Evolutionary conservation across 2,113 vertebrate genomes (phyloP).

Genomic region (Xiphophorus maculatus): DNA sequence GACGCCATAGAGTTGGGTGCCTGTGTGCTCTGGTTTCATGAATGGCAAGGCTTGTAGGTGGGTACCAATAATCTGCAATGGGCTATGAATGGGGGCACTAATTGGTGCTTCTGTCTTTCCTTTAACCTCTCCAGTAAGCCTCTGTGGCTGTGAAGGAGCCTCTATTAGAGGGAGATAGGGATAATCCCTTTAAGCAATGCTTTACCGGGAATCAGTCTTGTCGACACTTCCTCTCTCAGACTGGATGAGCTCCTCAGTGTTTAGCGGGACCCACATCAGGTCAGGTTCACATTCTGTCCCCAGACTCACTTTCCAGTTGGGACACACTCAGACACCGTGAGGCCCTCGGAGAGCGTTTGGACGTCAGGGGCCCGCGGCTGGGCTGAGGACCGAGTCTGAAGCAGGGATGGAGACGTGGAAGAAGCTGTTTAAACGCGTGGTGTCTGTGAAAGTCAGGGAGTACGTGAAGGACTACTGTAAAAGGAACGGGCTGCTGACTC

Average conservation of each 20-base stretch:
- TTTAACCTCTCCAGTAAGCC: constrained; percentile 55
- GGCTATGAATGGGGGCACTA: constrained; percentile 36
- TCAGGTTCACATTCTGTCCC: not conserved
- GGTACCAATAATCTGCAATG: constrained; percentile 33
- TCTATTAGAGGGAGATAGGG: constrained; percentile 36
- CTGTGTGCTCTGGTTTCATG: constrained; percentile 26
- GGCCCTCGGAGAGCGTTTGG: constrained; percentile 11
- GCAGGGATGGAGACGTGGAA: constrained; percentile 53
- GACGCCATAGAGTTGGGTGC: constrained; percentile 1
- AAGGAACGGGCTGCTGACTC: constrained; percentile 84
- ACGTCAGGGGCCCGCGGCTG: constrained; percentile 2
- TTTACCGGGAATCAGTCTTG: constrained; percentile 50
- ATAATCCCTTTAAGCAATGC: constrained; percentile 71
- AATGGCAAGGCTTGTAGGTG: constrained; percentile 41
- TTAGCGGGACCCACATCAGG: constrained; percentile 18
- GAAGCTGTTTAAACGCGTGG: constrained; percentile 4
- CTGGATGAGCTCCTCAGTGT: constrained; percentile 30
- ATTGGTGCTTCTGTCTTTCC: constrained; percentile 27
- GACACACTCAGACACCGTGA: not conserved
- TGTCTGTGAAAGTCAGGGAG: constrained; percentile 53
- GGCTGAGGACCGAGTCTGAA: constrained; percentile 9
- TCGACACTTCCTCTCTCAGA: constrained; percentile 54
- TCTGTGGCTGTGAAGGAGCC: constrained; percentile 30
- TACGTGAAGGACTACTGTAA: constrained; percentile 77
- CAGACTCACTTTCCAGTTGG: constrained; percentile 7